phyloP scores from a whole-genome alignment of 2,888 invertebrate genomes.

The Platycheirus albimanus region DNA sequence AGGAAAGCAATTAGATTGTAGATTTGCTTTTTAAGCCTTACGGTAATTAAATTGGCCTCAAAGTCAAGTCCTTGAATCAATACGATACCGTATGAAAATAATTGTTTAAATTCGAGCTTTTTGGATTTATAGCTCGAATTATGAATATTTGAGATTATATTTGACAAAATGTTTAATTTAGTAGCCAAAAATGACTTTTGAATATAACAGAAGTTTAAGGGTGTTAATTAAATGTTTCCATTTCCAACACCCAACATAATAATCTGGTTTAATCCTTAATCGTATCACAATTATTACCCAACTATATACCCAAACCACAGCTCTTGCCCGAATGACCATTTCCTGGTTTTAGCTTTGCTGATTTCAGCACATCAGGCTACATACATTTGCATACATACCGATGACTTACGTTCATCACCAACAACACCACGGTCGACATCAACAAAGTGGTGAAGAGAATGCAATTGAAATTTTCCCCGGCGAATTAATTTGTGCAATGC shows the following conservation, averaged over 20 bases:
- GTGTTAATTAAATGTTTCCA: background rate
- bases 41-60: no score
- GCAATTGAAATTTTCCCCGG: constrained; percentile 62
- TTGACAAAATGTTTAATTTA: no score
- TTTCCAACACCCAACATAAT: background rate
- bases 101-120: no score
- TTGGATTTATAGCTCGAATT: no score
- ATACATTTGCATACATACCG: no score
- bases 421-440: background rate
- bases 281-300: constrained; percentile 11
- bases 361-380: constrained; percentile 6
- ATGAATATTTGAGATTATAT: no score
- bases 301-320: constrained; percentile 27
- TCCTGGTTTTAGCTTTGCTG: constrained; percentile 38
- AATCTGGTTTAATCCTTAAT: constrained; percentile 17
- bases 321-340: constrained; percentile 31
- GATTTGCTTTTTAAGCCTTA: no score
- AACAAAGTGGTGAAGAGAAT: constrained; percentile 42
- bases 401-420: no score
- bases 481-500: constrained; percentile 64
- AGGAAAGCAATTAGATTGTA: no score
- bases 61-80: no score
- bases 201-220: background rate
- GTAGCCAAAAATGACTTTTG: background rate
- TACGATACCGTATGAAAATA: no score